Evolutionary conservation across 2,797 vertebrate genomes (phyloP).

Genomic region (Peromyscus melanophrys): DNA sequence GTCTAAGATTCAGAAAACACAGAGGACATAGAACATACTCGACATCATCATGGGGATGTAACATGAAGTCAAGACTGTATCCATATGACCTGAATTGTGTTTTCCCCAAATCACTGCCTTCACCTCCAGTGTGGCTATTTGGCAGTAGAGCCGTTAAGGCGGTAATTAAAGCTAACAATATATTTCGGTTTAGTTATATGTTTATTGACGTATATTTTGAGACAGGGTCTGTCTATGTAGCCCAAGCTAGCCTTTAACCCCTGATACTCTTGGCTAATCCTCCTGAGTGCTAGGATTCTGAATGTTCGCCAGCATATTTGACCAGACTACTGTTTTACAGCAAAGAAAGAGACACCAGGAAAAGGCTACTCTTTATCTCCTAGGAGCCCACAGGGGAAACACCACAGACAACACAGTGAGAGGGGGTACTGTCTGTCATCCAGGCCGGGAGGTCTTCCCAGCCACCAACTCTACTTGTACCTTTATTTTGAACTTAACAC

Average conservation of each 20-base stretch:
- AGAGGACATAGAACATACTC: not conserved
- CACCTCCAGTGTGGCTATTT: not conserved
- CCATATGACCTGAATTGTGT: not conserved
- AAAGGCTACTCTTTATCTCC: not conserved
- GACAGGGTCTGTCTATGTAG: not conserved
- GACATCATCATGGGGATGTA: not conserved
- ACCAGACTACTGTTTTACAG: not conserved
- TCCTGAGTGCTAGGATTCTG: not conserved
- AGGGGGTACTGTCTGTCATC: not conserved
- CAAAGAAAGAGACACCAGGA: not conserved
- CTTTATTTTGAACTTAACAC: not conserved
- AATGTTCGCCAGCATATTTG: not conserved
- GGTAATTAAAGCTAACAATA: not conserved
- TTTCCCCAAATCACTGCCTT: not conserved
- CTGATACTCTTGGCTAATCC: not conserved
- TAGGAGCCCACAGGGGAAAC: not conserved
- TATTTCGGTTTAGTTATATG: not conserved
- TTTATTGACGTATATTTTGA: not conserved
- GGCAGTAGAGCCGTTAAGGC: not conserved
- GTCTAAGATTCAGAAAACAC: conserved; percentile 5
- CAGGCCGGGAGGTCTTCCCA: not conserved
- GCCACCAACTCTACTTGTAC: not conserved
- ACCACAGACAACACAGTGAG: not conserved
- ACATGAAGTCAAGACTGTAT: not conserved
- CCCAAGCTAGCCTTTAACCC: not conserved